phyloP scores from a whole-genome alignment of 2,113 vertebrate genomes.

The Anolis sagrei region DNA sequence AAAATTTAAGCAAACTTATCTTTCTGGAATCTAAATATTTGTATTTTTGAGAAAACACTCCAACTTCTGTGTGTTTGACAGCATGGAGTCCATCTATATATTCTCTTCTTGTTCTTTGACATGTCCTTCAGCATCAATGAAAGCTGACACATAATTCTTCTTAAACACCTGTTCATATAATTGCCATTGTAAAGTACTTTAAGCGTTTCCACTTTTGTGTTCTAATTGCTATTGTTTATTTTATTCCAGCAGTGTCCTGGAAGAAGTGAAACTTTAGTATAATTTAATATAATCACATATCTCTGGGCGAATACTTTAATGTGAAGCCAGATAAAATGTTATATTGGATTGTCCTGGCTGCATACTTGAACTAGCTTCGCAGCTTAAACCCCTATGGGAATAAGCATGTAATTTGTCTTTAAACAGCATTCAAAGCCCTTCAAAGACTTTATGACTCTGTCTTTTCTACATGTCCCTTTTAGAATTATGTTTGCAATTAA shows the following conservation, averaged over 20 bases:
- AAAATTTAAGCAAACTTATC: neutral
- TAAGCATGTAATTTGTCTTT: constrained; percentile 19
- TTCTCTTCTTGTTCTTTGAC: constrained; percentile 41
- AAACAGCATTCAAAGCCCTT: constrained; percentile 27
- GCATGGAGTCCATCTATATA: constrained; percentile 19
- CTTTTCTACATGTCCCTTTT: constrained; percentile 20
- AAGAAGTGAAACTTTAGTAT: constrained; percentile 57
- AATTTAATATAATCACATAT: constrained; percentile 48
- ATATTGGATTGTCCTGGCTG: constrained; percentile 18
- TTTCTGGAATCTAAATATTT: neutral
- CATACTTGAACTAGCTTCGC: constrained; percentile 25
- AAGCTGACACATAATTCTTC: constrained; percentile 56
- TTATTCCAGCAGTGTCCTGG: constrained; percentile 64
- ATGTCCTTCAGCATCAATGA: constrained; percentile 61
- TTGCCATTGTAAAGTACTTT: constrained; percentile 61
- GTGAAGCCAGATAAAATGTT: constrained; percentile 24
- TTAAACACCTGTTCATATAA: constrained; percentile 75
- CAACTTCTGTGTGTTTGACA: neutral
- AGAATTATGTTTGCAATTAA: constrained; percentile 22
- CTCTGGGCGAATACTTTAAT: constrained; percentile 16
- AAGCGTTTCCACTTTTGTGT: constrained; percentile 62
- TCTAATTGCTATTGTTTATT: constrained; percentile 64
- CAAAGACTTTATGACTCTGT: constrained; percentile 10
- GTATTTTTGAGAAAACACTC: constrained; percentile 2
- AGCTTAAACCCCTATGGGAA: neutral